Evolutionary conservation across 2,888 invertebrate species (phyloP).

Genomic region (Sesia apiformis): DNA sequence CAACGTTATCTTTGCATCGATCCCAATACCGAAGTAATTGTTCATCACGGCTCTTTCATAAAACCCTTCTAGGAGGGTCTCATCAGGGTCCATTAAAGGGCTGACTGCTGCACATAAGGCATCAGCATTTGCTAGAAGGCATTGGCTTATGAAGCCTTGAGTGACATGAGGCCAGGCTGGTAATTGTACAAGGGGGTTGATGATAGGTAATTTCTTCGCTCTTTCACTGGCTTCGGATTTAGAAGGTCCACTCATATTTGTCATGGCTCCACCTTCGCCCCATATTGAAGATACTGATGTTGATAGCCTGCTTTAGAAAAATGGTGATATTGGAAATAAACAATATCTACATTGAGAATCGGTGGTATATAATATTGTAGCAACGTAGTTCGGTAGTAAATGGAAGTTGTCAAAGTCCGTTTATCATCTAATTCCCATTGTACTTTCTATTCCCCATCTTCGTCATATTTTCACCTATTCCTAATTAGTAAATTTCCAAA

Average conservation of each 20-base stretch:
- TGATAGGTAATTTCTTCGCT: slow-evolving; percentile 86
- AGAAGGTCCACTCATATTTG: slow-evolving; percentile 26
- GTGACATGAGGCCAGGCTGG: slow-evolving; percentile 91
- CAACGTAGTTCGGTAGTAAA: too few relatives aligned
- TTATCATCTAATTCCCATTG: too few relatives aligned
- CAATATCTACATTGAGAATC: too few relatives aligned
- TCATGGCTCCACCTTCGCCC: slow-evolving; percentile 48
- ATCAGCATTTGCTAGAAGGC: slow-evolving; percentile 95
- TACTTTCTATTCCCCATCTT: too few relatives aligned
- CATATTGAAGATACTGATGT: slow-evolving; percentile 71
- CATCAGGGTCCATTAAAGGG: slow-evolving; percentile 94
- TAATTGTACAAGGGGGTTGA: slow-evolving; percentile 89
- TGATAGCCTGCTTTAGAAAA: slow-evolving; percentile 44
- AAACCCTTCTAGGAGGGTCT: slow-evolving; percentile 89
- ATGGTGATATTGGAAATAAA: background rate
- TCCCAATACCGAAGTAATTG: slow-evolving; percentile 98
- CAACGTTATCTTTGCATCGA: slow-evolving; percentile 97
- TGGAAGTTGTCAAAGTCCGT: too few relatives aligned
- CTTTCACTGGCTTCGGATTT: slow-evolving; percentile 72
- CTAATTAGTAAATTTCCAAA: too few relatives aligned
- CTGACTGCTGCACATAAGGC: slow-evolving; percentile 97
- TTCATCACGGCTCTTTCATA: slow-evolving; percentile 98
- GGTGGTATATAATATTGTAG: too few relatives aligned
- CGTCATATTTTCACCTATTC: too few relatives aligned
- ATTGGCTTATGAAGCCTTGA: slow-evolving; percentile 94